Percentiles rank a stretch among this genome's conserved stretches.
Conservation (phyloP, 2,113 vertebrate species). For the Campylomormyrus tamandua region DNA sequence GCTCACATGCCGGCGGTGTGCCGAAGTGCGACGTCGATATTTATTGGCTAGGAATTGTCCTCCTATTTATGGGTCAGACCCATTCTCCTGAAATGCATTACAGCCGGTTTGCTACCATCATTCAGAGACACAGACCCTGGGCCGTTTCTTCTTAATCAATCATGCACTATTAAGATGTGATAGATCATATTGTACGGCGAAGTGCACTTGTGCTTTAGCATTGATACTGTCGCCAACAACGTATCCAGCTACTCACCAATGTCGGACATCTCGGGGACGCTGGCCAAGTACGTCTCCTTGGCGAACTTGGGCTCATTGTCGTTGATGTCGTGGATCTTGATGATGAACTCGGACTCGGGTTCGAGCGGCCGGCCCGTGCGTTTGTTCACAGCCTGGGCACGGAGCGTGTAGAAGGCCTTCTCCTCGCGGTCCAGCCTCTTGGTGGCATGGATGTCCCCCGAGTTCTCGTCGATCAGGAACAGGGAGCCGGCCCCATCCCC, state of each 20-base stretch:
- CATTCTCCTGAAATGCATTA: not conserved
- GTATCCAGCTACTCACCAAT: slow-evolving; percentile 66
- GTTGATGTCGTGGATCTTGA: slow-evolving; percentile 97
- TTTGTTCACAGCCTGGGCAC: slow-evolving; percentile 83
- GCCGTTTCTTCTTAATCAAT: not conserved
- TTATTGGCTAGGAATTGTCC: not conserved
- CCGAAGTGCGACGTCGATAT: not conserved
- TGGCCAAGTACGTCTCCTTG: slow-evolving; percentile 76
- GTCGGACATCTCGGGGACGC: slow-evolving; percentile 87
- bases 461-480: slow-evolving; percentile 93
- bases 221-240: not conserved
- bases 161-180: not conserved
- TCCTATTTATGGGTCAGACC: not conserved
- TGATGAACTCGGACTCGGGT: slow-evolving; percentile 89
- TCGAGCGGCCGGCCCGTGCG: slow-evolving; percentile 82
- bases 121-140: not conserved
- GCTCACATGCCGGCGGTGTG: not conserved
- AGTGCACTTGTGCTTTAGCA: not conserved
- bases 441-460: slow-evolving; percentile 92
- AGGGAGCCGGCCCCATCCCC: slow-evolving; percentile 90
- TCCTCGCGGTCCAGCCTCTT: slow-evolving; percentile 90
- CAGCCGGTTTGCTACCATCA: not conserved
- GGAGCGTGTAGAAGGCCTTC: slow-evolving; percentile 82
- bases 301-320: slow-evolving; percentile 93
- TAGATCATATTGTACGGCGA: not conserved